Conservation (phyloP, 2,113 vertebrate genomes). For the Mesembrinibis cayennensis region DNA sequence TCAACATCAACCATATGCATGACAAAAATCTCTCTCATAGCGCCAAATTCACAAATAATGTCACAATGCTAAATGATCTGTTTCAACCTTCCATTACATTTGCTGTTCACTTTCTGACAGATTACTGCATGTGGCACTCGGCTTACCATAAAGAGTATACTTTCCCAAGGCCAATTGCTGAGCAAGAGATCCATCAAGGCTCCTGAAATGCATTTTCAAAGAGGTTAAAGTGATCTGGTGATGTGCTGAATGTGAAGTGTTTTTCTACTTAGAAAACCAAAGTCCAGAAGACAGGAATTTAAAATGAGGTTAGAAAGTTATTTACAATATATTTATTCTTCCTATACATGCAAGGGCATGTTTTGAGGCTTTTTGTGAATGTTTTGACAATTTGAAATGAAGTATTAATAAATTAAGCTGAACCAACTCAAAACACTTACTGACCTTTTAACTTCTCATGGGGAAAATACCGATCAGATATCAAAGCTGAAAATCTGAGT, state of each 20-base stretch:
- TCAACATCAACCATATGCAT: slow-evolving; percentile 4
- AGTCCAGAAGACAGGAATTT: slow-evolving; percentile 4
- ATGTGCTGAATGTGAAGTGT: background rate
- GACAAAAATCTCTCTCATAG: background rate
- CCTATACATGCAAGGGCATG: background rate
- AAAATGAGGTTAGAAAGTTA: background rate
- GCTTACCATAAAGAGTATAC: background rate
- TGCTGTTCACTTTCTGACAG: slow-evolving; percentile 3
- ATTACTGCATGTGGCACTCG: background rate
- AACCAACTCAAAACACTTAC: background rate
- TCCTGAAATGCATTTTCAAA: slow-evolving; percentile 47
- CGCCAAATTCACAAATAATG: slow-evolving; percentile 55
- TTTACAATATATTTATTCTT: background rate
- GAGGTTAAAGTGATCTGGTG: background rate
- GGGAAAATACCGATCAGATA: background rate
- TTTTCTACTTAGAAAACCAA: background rate
- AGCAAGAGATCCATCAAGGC: slow-evolving; percentile 8
- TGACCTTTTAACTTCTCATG: background rate
- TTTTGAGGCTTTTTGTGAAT: background rate
- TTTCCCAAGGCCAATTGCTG: slow-evolving; percentile 41
- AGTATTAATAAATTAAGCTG: background rate
- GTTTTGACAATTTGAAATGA: background rate
- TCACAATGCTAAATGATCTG: slow-evolving; percentile 48
- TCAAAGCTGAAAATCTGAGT: background rate
- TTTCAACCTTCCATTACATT: slow-evolving; percentile 12